A percentile compares a stretch with the other conserved stretches of the same genome.
These are phyloP conservation scores for Neosalanx taihuensis DNA, from an alignment of 2,797 vertebrate species.

Conservation along the genomic window DNA sequence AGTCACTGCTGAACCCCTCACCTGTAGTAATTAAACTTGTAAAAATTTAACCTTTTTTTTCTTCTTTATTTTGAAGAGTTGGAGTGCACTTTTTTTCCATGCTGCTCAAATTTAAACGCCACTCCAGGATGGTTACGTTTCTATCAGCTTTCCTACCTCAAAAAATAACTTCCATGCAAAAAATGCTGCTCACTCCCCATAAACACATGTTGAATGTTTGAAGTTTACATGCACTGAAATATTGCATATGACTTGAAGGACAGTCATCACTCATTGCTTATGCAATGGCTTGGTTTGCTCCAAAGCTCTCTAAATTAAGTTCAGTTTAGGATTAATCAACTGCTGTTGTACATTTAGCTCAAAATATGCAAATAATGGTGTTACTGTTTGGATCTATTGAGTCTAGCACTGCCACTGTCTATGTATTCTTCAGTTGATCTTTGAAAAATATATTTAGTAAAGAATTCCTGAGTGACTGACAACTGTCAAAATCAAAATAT, in stretches of 20 bases:
- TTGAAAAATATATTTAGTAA: slow-evolving; percentile 41
- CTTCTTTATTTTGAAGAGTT: slow-evolving; percentile 58
- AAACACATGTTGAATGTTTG: slow-evolving; percentile 64
- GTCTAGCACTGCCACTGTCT: slow-evolving; percentile 59
- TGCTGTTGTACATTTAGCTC: slow-evolving; percentile 45
- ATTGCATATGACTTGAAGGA: slow-evolving; percentile 68
- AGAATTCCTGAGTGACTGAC: slow-evolving; percentile 73
- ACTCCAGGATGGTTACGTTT: slow-evolving; percentile 52
- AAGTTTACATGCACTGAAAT: slow-evolving; percentile 60
- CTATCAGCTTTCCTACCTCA: slow-evolving; percentile 58
- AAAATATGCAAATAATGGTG: slow-evolving; percentile 57
- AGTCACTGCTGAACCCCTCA: slow-evolving; percentile 42
- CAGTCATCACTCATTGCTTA: slow-evolving; percentile 56
- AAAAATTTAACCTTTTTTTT: slow-evolving; percentile 43
- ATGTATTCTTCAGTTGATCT: slow-evolving; percentile 45
- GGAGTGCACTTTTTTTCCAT: slow-evolving; percentile 66
- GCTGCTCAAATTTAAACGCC: slow-evolving; percentile 61
- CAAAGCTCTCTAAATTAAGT: slow-evolving; percentile 45
- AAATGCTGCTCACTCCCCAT: slow-evolving; percentile 71
- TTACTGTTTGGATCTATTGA: slow-evolving; percentile 56
- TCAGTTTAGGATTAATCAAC: slow-evolving; percentile 42
- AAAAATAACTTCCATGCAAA: slow-evolving; percentile 73
- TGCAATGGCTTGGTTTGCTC: slow-evolving; percentile 57
- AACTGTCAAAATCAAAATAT: slow-evolving; percentile 55
- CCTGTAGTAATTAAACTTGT: slow-evolving; percentile 30